Base-by-base conservation (phyloP, 2,113 vertebrate species). In the Indri indri region DNA sequence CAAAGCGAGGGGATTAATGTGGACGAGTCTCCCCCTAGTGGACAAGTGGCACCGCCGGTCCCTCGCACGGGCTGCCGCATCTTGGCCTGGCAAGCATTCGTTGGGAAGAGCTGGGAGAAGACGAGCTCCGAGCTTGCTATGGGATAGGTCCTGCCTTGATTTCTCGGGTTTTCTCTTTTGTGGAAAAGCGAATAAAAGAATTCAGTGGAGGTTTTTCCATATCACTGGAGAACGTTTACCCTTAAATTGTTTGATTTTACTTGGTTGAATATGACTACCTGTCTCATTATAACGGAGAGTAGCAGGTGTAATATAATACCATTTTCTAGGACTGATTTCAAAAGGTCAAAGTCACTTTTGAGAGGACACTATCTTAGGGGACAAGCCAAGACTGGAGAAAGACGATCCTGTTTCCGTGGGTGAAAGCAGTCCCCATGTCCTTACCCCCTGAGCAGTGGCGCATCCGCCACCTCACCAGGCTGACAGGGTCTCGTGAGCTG, bases 11-110 rank as follows among this genome's bases (percentile, higher is more conserved):
- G 11, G 68, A 79, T 80, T 18, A 17, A 61, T 9, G 42, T 61
- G 96, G 25, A 37, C 84, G 22, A 34, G 97, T 97, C 98, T 88
- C 97, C 98, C 96, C 65, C 98, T 97, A 84, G 96, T 85, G 98
- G 97, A n/a, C 81, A 77, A 37, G 59, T 2, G 34, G 73, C 42
- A 27, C 9, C 73, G 9, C 73, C 42, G 47, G 16, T 17, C 73
- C 45, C 42, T 18, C 27, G 27, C 42, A 18, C 30, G 8, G 14
- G 42, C 25, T 1, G 25, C 71, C 14, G 42, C 71, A 7, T 30
- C 73, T 32, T 27, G 73, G 42, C 45, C 73, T 11, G 25, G 40
- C 40, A 27, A 66, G 30, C 71, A 13, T 2, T 59, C 23, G 1
- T 0, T 40, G 25, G 8, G 18, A 23, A 20, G 4, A 22, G 9